Base-by-base conservation (phyloP, 2,888 invertebrate genomes). In the Gerris lacustris region DNA sequence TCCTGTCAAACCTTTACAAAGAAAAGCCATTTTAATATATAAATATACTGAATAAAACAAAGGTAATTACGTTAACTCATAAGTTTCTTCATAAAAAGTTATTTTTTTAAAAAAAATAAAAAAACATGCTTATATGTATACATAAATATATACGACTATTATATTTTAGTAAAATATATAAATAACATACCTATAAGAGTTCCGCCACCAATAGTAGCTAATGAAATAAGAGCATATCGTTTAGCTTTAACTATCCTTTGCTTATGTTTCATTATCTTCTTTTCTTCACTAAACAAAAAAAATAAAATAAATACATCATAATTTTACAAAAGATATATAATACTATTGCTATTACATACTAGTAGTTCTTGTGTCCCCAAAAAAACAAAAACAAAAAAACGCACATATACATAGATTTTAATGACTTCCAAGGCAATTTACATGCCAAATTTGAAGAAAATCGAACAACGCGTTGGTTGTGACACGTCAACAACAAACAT, bases 191-290 rank as follows among this genome's bases (percentile, higher is more conserved):
- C 87, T 73, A 87, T 82, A 64, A 87, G 78, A 11, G 86, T 84
- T 63, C 87, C 88, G 6, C 87, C 87, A 11, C 86, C 85, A 63
- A 87, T 80, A 11, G 86, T 85, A 6, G 87, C 86, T 63, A 86
- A 79, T n/a, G 87, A 86, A 71, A 88, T 86, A 75, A 86, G 79
- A 66, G 85, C 84, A 77, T 84, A 85, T 63, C 87, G 80, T 77
- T 86, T 87, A 31, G 84, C 80, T 77, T 85, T 86, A 70, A 83
- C 82, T 45, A 81, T 81, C 72, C 83, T 80, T 47, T 82, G 80
- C 43, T 83, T 80, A 2, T 66, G 67, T 43, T 47, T 71, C 11
- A 9, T 72, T 17, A 69, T 72, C 62, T 72, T 74, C 64, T 72
- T 78, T 77, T 86, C 84, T 73, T 84, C 84, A 72, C 86, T 86